These are phyloP conservation scores for Steinernema hermaphroditum DNA, from an alignment of 2,888 invertebrate genomes.

Conservation along the genomic window DNA sequence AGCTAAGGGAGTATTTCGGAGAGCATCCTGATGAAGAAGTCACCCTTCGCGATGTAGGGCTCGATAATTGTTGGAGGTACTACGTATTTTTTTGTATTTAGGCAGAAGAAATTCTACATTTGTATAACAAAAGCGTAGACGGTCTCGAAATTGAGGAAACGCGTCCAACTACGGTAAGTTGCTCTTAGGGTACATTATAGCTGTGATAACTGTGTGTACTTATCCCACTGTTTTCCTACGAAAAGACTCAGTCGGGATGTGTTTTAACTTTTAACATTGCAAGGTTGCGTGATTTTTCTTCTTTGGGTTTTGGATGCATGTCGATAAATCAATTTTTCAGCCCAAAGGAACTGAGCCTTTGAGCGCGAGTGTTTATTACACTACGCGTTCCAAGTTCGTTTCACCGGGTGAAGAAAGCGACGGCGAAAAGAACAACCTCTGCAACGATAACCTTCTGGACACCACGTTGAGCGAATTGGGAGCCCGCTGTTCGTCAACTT, in stretches of 20 bases:
- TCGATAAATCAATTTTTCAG: background rate
- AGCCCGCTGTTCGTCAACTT: background rate
- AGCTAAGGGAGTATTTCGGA: background rate
- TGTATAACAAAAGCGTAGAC: background rate
- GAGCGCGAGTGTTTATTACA: background rate
- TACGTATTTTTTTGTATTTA: background rate
- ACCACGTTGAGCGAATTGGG: background rate
- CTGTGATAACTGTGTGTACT: no score
- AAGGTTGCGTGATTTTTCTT: no score
- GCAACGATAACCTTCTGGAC: background rate
- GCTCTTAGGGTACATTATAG: no score
- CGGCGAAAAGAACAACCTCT: background rate
- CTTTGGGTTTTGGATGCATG: no score
- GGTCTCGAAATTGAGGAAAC: background rate
- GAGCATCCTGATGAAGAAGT: conserved; percentile 10
- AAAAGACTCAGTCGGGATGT: no score
- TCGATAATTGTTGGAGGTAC: background rate
- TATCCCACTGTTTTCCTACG: no score
- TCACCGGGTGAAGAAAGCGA: conserved; percentile 2
- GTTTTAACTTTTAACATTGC: no score
- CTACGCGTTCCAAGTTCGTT: background rate
- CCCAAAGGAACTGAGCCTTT: background rate
- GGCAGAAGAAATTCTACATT: background rate
- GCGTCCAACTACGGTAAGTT: background rate
- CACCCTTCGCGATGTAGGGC: background rate